Conservation (phyloP, 2,113 vertebrate genomes). For the Sigmodon hispidus region DNA sequence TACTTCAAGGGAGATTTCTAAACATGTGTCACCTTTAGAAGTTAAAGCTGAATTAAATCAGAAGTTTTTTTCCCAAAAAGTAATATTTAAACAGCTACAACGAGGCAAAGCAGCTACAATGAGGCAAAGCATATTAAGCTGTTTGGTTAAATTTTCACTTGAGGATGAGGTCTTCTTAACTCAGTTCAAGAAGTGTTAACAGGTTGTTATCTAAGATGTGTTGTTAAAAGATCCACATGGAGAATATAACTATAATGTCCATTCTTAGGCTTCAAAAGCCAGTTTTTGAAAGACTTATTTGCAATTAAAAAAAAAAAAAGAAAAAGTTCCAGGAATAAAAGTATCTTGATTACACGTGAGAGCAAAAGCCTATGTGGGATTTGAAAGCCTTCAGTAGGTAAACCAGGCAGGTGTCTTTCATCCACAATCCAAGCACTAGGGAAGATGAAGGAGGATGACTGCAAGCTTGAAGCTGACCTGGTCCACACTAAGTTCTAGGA, state of each 20-base stretch:
- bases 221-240: not conserved
- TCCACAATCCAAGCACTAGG: not conserved
- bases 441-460: not conserved
- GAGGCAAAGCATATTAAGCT: constrained; percentile 41
- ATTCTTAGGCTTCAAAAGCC: not conserved
- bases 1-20: constrained; percentile 56
- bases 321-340: constrained; percentile 41
- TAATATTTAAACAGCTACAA: constrained; percentile 58
- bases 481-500: not conserved
- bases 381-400: not conserved
- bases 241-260: not conserved
- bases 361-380: constrained; percentile 2
- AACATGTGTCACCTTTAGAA: constrained; percentile 45
- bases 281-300: constrained; percentile 55
- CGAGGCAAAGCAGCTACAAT: constrained; percentile 35
- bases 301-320: not conserved
- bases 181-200: constrained; percentile 29
- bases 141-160: constrained; percentile 49
- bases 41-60: constrained; percentile 57
- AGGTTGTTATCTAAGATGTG: not conserved
- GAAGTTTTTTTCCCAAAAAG: constrained; percentile 50
- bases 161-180: constrained; percentile 25
- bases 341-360: constrained; percentile 2
- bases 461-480: not conserved
- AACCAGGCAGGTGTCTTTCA: not conserved